Evolutionary conservation across 1,140 invertebrate genomes (phyloP).

Genomic region (Drosophila pseudoobscura): DNA sequence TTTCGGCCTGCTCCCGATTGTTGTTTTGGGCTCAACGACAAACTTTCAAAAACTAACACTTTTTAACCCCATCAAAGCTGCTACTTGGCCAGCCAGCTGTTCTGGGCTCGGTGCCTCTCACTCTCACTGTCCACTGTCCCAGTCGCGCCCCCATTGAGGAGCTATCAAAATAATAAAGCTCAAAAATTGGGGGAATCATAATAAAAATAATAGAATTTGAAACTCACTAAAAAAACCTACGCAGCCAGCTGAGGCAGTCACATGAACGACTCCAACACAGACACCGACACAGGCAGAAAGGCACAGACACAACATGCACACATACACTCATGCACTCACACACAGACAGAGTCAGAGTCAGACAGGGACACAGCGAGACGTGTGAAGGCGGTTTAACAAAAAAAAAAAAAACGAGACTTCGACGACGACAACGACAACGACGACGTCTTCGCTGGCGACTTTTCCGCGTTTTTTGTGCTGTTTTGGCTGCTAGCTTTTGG

Average conservation of each 20-base stretch:
- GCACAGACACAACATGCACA: conserved; percentile 30
- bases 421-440: conserved; percentile 30
- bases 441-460: conserved; percentile 20
- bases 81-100: conserved; percentile 38
- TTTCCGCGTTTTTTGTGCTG: conserved; percentile 40
- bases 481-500: conserved; percentile 47
- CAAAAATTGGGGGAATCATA: not conserved
- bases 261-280: conserved; percentile 38
- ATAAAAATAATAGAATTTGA: conserved; percentile 6
- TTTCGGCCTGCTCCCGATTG: not conserved
- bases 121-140: not conserved
- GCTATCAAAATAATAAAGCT: not conserved
- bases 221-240: conserved; percentile 33
- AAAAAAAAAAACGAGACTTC: conserved; percentile 22
- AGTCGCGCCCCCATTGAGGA: too few species aligned
- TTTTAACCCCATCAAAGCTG: conserved; percentile 18
- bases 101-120: not conserved
- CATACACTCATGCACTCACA: conserved; percentile 15
- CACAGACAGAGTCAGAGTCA: conserved; percentile 15
- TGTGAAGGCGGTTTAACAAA: conserved; percentile 23
- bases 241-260: conserved; percentile 55
- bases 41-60: conserved; percentile 13
- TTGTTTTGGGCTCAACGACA: conserved; percentile 9
- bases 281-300: conserved; percentile 4
- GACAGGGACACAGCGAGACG: conserved; percentile 22